Evolutionary conservation across 2,797 vertebrate species (phyloP), one percentile per base, ranked within the genome.

Genomic region (Onychomys arenicola): DNA sequence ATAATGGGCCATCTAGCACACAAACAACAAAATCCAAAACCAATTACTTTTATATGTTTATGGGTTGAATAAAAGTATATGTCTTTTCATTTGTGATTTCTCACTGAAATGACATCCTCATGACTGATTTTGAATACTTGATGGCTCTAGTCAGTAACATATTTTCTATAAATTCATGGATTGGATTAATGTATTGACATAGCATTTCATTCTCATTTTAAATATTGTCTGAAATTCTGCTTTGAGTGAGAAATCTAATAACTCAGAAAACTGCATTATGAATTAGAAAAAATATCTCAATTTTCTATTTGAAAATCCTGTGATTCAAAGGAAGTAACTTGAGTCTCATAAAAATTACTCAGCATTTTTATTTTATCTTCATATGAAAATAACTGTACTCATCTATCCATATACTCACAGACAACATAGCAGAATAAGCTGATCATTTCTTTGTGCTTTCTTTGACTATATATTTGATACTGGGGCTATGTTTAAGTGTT

Each of bases 171-270:
- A 89, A 97, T 98, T 95, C 21, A 93, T 90, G 97, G 49, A 76
- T 88, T 96, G 78, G 73, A 97, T 97, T 97, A 98, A 19, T 67
- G 52, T 83, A 96, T 97, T 96, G 95, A 86, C 57, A 9, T n/a
- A 85, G 4, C 43, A 85, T 65, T 92, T 76, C 88, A 96, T 59
- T 88, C 82, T 92, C 37, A 93, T 52, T 10, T 1, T 91, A 94
- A 78, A 96, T 93, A 77, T 57, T 40, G 29, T 59, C 81, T 95
- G 95, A 89, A 92, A 67, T 97, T 96, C 76, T 97, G 4, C 57
- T 95, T 90, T 63, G 69, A 40, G 49, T 98, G 32, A 97, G 93
- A 98, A 89, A 97, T 43, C 97, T 96, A 97, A 91, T 92, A 95
- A 63, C 89, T 96, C 90, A 91, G 82, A 98, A 97, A 97, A 97